Percentiles rank a stretch among this genome's conserved stretches.
These are phyloP conservation scores for Ctenochaetus hawaiiensis DNA, from an alignment of 2,797 vertebrate genomes.

Conservation along the genomic window DNA sequence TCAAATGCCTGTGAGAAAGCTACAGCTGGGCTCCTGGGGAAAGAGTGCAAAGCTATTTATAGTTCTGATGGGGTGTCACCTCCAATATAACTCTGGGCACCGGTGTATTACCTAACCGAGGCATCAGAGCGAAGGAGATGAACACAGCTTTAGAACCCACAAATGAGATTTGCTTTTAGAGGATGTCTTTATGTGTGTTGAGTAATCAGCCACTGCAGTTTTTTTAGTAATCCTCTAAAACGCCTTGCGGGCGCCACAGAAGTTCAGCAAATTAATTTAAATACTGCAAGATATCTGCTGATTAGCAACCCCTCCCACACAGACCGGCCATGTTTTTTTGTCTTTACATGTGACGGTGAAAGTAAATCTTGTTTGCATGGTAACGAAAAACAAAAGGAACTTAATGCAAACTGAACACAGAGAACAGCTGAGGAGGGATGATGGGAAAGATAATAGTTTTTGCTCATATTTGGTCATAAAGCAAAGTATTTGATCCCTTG, in stretches of 20 bases:
- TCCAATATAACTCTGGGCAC: slow-evolving; percentile 70
- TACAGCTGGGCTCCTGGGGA: slow-evolving; percentile 75
- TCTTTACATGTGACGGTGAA: background rate
- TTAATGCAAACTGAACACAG: background rate
- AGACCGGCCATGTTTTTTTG: background rate
- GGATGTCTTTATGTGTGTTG: slow-evolving; percentile 29
- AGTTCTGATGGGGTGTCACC: slow-evolving; percentile 75
- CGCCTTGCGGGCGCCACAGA: background rate
- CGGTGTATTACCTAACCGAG: slow-evolving; percentile 66
- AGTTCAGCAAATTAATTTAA: slow-evolving; percentile 17
- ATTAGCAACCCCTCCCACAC: background rate
- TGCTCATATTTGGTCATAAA: background rate
- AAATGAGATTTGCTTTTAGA: slow-evolving; percentile 48
- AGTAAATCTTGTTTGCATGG: background rate
- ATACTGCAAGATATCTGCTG: background rate
- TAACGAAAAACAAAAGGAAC: background rate
- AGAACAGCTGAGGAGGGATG: background rate
- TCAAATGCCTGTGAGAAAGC: slow-evolving; percentile 71
- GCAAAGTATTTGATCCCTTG: background rate
- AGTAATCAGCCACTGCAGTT: slow-evolving; percentile 34
- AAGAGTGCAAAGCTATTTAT: slow-evolving; percentile 77
- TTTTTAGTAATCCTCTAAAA: slow-evolving; percentile 35
- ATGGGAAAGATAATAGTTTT: background rate
- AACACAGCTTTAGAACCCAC: slow-evolving; percentile 21
- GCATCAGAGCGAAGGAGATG: slow-evolving; percentile 23